Percentiles rank a stretch among this genome's conserved stretches.
These are phyloP conservation scores for Apamea monoglypha DNA, from an alignment of 2,888 invertebrate genomes.

Conservation along the genomic window DNA sequence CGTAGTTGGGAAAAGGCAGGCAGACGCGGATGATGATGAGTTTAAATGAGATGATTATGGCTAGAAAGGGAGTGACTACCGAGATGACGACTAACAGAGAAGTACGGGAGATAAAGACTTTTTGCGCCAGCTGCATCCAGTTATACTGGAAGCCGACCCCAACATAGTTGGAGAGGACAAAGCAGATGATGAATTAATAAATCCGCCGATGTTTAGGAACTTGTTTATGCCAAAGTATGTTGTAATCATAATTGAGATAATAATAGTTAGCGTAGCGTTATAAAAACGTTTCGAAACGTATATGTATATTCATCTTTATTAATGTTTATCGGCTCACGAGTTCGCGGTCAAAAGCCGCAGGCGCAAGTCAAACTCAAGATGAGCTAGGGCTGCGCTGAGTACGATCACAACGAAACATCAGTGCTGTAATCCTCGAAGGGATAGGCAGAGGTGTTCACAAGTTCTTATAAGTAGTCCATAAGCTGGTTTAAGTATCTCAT, in stretches of 20 bases:
- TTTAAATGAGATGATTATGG: too few species aligned
- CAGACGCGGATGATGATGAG: too few species aligned
- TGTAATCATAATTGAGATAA: background rate
- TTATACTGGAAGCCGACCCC: background rate
- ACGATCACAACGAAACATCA: background rate
- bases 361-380: background rate
- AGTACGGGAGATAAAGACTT: too few species aligned
- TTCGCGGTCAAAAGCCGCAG: constrained; percentile 9
- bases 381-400: background rate
- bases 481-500: too few species aligned
- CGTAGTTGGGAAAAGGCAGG: too few species aligned
- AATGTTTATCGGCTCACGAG: background rate
- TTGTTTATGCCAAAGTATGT: background rate
- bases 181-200: background rate
- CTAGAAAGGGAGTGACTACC: too few species aligned
- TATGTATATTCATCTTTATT: background rate
- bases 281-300: background rate
- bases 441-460: too few species aligned
- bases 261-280: background rate
- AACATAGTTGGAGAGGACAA: too few species aligned
- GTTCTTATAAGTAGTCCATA: background rate
- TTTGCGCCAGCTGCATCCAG: too few species aligned
- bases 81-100: too few species aligned
- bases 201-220: background rate
- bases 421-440: background rate